These are phyloP conservation scores for Pitangus sulphuratus DNA, from an alignment of 2,797 vertebrate species.

Conservation along the genomic window DNA sequence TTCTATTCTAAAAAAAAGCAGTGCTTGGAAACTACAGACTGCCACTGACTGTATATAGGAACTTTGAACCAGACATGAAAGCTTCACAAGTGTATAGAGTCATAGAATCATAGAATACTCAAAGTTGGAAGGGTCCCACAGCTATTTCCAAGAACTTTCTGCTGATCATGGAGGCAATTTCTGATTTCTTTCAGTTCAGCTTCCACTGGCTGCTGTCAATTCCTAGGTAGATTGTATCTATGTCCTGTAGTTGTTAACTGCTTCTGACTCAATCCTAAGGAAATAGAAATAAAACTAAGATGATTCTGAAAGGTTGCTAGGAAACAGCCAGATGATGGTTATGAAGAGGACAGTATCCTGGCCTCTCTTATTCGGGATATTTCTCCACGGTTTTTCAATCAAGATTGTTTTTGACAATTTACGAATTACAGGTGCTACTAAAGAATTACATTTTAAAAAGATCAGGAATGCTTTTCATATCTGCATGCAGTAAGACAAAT, in stretches of 20 bases:
- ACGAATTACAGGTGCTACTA: not conserved
- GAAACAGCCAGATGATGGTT: slow-evolving; percentile 20
- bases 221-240: not conserved
- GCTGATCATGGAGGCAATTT: not conserved
- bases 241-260: not conserved
- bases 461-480: not conserved
- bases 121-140: not conserved
- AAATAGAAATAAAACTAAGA: slow-evolving; percentile 19
- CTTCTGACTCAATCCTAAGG: not conserved
- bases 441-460: not conserved
- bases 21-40: not conserved
- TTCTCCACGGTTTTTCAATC: not conserved
- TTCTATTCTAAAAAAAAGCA: not conserved
- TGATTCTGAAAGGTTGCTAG: slow-evolving; percentile 15
- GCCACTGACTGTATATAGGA: not conserved
- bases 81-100: not conserved
- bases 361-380: not conserved
- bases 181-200: not conserved
- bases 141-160: not conserved
- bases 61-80: not conserved
- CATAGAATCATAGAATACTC: not conserved
- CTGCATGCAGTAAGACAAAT: not conserved
- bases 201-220: not conserved
- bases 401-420: not conserved
- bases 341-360: not conserved